Evolutionary conservation across 2,797 vertebrate genomes (phyloP), one percentile per base, ranked within the genome.

Genomic region (Gymnopithys bicolor): DNA sequence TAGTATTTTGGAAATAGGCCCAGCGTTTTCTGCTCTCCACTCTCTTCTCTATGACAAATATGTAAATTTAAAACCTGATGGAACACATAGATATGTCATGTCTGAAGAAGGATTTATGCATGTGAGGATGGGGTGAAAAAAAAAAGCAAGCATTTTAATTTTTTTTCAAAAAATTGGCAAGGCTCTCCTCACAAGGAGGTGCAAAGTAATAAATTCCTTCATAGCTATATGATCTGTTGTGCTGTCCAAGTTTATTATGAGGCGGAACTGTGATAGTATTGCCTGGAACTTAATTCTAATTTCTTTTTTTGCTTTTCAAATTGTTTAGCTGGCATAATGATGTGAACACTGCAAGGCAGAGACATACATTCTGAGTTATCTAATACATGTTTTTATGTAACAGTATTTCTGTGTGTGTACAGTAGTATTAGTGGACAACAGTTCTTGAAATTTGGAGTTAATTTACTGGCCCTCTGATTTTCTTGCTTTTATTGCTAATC

Each of bases 51-150:
- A 4, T 89, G 68, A 58, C 46, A 95, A 87, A 81, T 87, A 76
- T 37, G 75, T 85, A 89, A 77, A 87, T 96, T 80, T 80, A 56
- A 93, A 93, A 81, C 45, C 52, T 84, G 59, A 67, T 59, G 33
- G 39, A 93, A 79, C 70, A 33, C 58, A 89, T 71, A 13, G 4
- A 63, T 51, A 68, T 80, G 93, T 75, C 24, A 12, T 45, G 37
- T 74, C 75, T 93, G 35, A 84, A 87, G 69, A 90, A 77, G 41
- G 8, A 19, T 79, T 87, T 89, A n/a, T 70, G 71, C 33, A 16
- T 83, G 75, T 77, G 64, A 85, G 27, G n/a, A 33, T 32, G 23
- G 35, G 3, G 18, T 43, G 41, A 5, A 25, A 25, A 39, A 25
- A 53, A 24, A 49, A 12, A 14, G 30, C 33, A 82, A 35, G 35